phyloP scores from a whole-genome alignment of 2,888 invertebrate genomes.

The Camponotus fellah region DNA sequence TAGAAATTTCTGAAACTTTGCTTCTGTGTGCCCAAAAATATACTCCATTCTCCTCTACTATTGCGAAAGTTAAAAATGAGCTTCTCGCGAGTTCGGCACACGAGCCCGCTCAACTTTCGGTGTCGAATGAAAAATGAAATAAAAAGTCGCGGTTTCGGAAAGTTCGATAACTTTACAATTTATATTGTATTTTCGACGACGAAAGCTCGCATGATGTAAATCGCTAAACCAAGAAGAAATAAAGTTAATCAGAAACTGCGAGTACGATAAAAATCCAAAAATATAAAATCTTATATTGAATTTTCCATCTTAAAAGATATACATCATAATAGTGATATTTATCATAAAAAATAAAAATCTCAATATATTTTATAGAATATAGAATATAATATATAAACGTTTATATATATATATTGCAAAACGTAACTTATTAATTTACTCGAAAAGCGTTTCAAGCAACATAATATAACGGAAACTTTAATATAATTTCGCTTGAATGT shows the following conservation, averaged over 20 bases:
- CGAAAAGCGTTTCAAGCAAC: slow-evolving; percentile 20
- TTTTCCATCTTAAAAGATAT: not conserved
- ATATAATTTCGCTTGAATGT: slow-evolving; percentile 16
- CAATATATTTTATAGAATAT: slow-evolving; percentile 1
- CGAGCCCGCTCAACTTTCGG: slow-evolving; percentile 24
- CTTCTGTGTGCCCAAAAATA: slow-evolving; percentile 39
- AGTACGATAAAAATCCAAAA: not conserved
- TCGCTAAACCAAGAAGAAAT: not conserved
- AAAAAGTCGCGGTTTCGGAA: slow-evolving; percentile 30
- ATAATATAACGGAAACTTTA: not conserved
- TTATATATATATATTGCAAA: not conserved
- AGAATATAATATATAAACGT: not conserved
- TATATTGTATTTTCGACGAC: slow-evolving; percentile 49
- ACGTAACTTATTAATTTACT: slow-evolving; percentile 25
- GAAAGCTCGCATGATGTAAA: not conserved
- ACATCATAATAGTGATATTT: not conserved
- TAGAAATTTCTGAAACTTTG: slow-evolving; percentile 46
- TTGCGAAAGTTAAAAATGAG: slow-evolving; percentile 53
- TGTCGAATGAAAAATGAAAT: slow-evolving; percentile 49
- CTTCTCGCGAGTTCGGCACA: slow-evolving; percentile 27
- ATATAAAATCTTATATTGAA: not conserved
- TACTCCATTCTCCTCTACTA: slow-evolving; percentile 36
- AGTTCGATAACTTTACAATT: slow-evolving; percentile 48
- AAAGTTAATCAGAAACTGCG: slow-evolving; percentile 16
- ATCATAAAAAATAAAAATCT: not conserved